These are phyloP conservation scores for Aldabrachelys gigantea DNA, from an alignment of 2,113 vertebrate species.

Conservation along the genomic window DNA sequence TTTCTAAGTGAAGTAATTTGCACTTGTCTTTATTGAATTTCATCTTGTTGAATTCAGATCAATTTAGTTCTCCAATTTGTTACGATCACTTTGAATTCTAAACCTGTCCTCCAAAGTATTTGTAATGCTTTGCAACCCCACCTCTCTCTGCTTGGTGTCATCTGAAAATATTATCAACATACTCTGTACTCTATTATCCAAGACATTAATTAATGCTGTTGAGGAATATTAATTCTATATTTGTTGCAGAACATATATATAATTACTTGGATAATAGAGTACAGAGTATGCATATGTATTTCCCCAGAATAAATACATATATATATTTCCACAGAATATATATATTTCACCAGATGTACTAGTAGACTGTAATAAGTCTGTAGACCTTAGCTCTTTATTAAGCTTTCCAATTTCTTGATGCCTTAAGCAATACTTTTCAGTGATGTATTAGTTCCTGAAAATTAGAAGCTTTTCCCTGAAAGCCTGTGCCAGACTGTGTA, in stretches of 20 bases:
- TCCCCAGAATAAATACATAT: too few relatives aligned
- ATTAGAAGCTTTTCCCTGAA: not conserved
- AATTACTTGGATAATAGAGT: too few relatives aligned
- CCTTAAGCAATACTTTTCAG: not conserved
- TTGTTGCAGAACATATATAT: not conserved
- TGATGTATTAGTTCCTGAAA: not conserved
- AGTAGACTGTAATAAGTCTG: not conserved
- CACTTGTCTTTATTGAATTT: not conserved
- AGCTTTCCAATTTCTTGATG: not conserved
- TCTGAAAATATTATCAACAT: not conserved
- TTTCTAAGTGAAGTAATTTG: not conserved
- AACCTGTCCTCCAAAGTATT: not conserved
- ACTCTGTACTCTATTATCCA: not conserved
- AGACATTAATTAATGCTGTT: not conserved
- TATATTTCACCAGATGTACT: not conserved
- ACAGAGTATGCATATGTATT: too few relatives aligned
- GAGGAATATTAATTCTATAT: not conserved
- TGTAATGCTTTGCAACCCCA: not conserved
- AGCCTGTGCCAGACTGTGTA: not conserved
- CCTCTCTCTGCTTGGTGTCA: not conserved
- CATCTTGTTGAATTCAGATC: not conserved
- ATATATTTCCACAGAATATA: not conserved
- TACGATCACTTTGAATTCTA: not conserved
- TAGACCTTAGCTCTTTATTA: not conserved
- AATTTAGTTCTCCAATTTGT: not conserved